Conservation (phyloP, 2,113 vertebrate genomes). For the Rhinopithecus roxellana region DNA sequence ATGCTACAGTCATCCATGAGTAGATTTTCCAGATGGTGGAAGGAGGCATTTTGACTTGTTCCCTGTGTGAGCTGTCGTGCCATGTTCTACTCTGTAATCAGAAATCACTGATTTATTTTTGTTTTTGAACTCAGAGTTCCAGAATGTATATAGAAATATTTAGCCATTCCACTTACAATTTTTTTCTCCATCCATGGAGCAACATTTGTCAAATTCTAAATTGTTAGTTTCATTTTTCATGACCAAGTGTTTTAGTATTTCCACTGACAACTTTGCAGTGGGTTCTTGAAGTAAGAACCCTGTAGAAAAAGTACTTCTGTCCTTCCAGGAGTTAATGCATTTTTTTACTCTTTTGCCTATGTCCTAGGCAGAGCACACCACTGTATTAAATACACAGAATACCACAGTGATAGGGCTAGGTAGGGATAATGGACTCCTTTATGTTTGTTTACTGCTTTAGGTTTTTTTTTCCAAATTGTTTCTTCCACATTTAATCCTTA, state of each 20-base stretch:
- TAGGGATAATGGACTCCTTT: not conserved
- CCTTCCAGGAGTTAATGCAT: not conserved
- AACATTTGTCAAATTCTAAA: not conserved
- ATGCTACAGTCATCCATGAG: not conserved
- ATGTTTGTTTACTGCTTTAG: not conserved
- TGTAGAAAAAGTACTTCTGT: not conserved
- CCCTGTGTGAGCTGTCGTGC: not conserved
- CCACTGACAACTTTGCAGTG: not conserved
- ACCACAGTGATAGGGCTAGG: not conserved
- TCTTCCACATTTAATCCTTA: not conserved
- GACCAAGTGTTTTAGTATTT: not conserved
- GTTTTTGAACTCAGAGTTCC: slow-evolving; percentile 3
- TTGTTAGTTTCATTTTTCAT: not conserved
- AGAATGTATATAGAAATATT: not conserved
- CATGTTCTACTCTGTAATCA: not conserved
- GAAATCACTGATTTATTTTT: slow-evolving; percentile 39
- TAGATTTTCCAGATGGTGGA: not conserved
- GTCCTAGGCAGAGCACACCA: not conserved
- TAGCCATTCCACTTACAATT: not conserved
- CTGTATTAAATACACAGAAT: not conserved
- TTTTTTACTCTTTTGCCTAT: not conserved
- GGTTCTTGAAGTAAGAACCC: not conserved
- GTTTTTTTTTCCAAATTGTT: not conserved
- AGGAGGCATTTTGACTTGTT: slow-evolving; percentile 21
- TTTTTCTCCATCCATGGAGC: not conserved